Evolutionary conservation across 2,797 vertebrate genomes (phyloP).

Genomic region (Liparis tanakae): DNA sequence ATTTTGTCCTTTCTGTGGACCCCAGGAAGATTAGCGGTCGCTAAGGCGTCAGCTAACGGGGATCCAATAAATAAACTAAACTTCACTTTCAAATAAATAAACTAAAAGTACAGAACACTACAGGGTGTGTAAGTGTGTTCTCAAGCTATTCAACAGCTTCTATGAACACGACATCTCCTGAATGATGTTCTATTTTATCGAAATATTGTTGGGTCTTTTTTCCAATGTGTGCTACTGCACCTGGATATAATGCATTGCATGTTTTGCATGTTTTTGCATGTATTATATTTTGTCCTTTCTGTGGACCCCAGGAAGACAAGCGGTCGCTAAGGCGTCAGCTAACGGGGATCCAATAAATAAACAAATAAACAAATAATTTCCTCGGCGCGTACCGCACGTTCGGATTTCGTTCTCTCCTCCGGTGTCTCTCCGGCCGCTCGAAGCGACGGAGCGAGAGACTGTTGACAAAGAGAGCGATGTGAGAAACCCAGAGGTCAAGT

Average conservation of each 20-base stretch:
- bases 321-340: too few relatives aligned
- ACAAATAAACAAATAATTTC: too few relatives aligned
- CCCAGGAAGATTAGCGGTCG: too few relatives aligned
- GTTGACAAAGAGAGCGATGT: conserved; percentile 80
- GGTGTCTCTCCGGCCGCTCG: conserved; percentile 39
- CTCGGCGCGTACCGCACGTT: conserved; percentile 33
- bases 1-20: too few relatives aligned
- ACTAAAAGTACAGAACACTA: neutral
- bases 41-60: too few relatives aligned
- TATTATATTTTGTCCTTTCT: too few relatives aligned
- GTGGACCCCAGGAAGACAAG: too few relatives aligned
- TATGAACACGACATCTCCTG: neutral
- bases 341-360: too few relatives aligned
- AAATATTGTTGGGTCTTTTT: neutral
- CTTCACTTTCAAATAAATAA: too few relatives aligned
- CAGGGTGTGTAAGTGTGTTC: neutral
- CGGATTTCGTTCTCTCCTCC: conserved; percentile 48
- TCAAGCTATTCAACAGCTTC: neutral
- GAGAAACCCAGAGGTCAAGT: conserved; percentile 76
- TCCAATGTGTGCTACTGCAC: neutral
- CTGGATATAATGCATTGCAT: conserved; percentile 1
- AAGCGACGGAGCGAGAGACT: conserved; percentile 68
- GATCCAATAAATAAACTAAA: too few relatives aligned
- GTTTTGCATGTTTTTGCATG: too few relatives aligned
- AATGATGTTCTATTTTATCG: neutral